phyloP scores from a whole-genome alignment of 2,888 invertebrate species.

The Lasioglossum morio region DNA sequence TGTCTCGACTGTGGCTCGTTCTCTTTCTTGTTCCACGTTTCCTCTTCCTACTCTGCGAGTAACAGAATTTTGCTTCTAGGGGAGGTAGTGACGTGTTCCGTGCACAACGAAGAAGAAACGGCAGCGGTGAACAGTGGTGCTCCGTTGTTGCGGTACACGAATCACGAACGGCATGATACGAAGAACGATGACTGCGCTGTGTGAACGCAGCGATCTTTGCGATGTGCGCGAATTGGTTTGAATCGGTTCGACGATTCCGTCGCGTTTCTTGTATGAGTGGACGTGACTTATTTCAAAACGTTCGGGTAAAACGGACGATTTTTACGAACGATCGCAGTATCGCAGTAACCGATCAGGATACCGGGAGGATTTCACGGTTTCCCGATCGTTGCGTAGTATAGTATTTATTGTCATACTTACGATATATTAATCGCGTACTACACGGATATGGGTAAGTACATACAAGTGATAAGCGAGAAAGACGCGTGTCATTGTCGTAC shows the following conservation, averaged over 20 bases:
- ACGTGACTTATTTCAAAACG: not conserved
- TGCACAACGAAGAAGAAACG: slow-evolving; percentile 79
- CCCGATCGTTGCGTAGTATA: slow-evolving; percentile 13
- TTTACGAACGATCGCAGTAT: not conserved
- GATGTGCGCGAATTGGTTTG: not conserved
- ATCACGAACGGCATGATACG: slow-evolving; percentile 80
- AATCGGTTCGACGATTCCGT: slow-evolving; percentile 9
- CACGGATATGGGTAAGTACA: slow-evolving; percentile 40
- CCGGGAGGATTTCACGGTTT: not conserved
- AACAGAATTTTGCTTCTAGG: slow-evolving; percentile 64
- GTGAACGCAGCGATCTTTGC: slow-evolving; percentile 33
- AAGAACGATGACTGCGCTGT: slow-evolving; percentile 68
- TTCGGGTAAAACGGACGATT: not conserved
- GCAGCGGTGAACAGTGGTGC: slow-evolving; percentile 75
- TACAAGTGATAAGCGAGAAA: slow-evolving; percentile 36
- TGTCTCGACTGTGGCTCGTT: not conserved
- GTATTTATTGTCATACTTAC: slow-evolving; percentile 32
- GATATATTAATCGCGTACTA: slow-evolving; percentile 20
- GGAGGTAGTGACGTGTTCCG: slow-evolving; percentile 76
- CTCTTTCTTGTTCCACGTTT: not conserved
- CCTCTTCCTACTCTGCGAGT: not conserved
- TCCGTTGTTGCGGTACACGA: slow-evolving; percentile 81
- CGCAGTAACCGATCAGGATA: not conserved
- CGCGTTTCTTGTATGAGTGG: not conserved
- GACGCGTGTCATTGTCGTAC: slow-evolving; percentile 47